Evolutionary conservation across 2,888 invertebrate genomes (phyloP).

Genomic region (Drosophila paramelanica): DNA sequence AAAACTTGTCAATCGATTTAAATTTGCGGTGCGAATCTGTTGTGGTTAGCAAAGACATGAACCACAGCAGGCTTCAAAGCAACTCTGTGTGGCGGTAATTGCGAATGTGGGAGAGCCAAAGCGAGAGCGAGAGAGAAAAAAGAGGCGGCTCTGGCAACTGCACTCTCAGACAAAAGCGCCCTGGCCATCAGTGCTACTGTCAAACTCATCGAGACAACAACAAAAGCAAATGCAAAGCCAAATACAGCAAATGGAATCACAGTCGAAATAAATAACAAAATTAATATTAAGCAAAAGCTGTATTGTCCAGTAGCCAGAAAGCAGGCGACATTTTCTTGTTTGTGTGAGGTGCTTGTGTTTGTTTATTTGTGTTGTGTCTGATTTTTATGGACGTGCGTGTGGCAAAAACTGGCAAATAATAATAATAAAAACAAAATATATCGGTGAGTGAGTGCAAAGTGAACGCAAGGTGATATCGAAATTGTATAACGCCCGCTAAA

Average conservation of each 20-base stretch:
- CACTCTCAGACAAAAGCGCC: constrained; percentile 19
- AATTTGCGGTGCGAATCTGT: neutral
- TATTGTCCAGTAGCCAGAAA: constrained; percentile 7
- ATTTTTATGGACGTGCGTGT: constrained; percentile 28
- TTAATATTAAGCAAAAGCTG: constrained; percentile 27
- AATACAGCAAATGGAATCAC: constrained; percentile 15
- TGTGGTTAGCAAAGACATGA: constrained; percentile 25
- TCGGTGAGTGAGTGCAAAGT: neutral
- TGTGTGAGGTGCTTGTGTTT: neutral
- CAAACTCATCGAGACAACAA: constrained; percentile 67
- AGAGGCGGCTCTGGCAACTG: constrained; percentile 3
- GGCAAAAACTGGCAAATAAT: constrained; percentile 24
- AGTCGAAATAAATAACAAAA: constrained; percentile 47
- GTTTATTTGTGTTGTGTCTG: constrained; percentile 5
- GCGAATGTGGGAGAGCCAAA: neutral
- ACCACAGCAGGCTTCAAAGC: constrained; percentile 17
- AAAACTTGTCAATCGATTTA: neutral
- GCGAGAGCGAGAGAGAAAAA: neutral
- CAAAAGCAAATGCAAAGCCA: constrained; percentile 18
- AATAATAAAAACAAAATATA: constrained; percentile 16
- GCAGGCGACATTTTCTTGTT: constrained; percentile 19
- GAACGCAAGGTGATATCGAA: constrained; percentile 14
- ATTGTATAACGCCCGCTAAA: constrained; percentile 24
- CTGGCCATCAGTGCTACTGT: constrained; percentile 49
- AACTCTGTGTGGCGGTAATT: constrained; percentile 34